A percentile compares a stretch with the other conserved stretches of the same genome.
Evolutionary conservation across 1,140 invertebrate genomes (phyloP).

Genomic region (Bradynema listronoti): DNA sequence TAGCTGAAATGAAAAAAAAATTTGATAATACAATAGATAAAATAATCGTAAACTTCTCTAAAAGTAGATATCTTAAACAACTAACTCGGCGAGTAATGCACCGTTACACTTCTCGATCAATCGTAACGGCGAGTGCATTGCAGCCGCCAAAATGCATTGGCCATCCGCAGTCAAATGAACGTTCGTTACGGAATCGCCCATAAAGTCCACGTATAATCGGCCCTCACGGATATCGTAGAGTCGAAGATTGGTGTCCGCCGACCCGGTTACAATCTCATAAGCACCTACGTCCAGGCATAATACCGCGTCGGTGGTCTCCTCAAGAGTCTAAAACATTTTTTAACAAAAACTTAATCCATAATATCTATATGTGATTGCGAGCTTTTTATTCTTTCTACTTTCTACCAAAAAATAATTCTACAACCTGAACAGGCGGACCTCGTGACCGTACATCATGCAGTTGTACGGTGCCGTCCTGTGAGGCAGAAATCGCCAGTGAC

Average conservation of each 20-base stretch:
- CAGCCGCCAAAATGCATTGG: conserved; percentile 32
- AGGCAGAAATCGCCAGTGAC: conserved; percentile 36
- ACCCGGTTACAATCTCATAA: conserved; percentile 37
- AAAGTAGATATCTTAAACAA: conserved; percentile 1
- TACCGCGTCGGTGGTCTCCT: conserved; percentile 42
- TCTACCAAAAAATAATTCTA: background rate
- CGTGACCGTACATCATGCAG: conserved; percentile 37
- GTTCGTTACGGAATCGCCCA: conserved; percentile 31
- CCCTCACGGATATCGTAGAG: conserved; percentile 41
- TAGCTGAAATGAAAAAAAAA: conserved; percentile 23
- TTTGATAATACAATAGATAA: no score
- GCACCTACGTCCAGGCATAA: conserved; percentile 29
- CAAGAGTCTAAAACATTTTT: conserved; percentile 32
- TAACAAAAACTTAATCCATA: background rate
- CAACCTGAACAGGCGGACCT: conserved; percentile 38
- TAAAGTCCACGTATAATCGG: conserved; percentile 36
- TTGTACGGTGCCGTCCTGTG: conserved; percentile 35
- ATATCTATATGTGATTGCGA: background rate
- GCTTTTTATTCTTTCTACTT: background rate
- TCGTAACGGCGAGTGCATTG: conserved; percentile 24
- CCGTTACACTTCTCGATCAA: conserved; percentile 38
- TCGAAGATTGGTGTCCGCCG: conserved; percentile 32
- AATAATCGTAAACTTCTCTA: background rate
- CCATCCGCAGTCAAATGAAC: conserved; percentile 41
- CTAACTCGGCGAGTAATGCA: conserved; percentile 36